Evolutionary conservation across 2,113 vertebrate genomes (phyloP).

Genomic region (Mugil cephalus): DNA sequence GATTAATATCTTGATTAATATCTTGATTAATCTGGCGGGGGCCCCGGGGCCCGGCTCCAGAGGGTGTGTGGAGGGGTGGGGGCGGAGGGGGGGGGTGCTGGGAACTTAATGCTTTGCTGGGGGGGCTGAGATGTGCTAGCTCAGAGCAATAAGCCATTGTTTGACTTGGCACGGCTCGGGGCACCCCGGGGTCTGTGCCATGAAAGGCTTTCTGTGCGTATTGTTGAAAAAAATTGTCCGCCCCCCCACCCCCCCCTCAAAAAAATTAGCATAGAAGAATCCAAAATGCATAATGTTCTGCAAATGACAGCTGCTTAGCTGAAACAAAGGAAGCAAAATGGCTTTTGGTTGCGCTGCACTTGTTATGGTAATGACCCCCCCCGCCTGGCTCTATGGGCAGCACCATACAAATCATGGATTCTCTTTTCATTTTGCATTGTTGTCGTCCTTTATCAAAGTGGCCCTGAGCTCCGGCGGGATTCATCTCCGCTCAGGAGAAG

Average conservation of each 20-base stretch:
- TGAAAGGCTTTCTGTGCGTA: constrained; percentile 97
- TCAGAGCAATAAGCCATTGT: constrained; percentile 93
- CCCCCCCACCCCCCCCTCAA: constrained; percentile 32
- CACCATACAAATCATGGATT: constrained; percentile 52
- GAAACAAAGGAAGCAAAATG: constrained; percentile 91
- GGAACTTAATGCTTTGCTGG: constrained; percentile 88
- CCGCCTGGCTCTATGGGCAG: constrained; percentile 4
- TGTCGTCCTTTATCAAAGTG: constrained; percentile 27
- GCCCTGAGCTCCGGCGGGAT: neutral
- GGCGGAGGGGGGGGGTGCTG: constrained; percentile 59
- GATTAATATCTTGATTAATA: constrained; percentile 94
- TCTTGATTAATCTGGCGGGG: constrained; percentile 89
- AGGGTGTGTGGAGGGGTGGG: neutral
- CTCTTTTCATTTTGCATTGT: constrained; percentile 22
- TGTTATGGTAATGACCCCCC: constrained; percentile 88
- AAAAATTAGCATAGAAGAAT: constrained; percentile 98
- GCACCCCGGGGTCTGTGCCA: constrained; percentile 91
- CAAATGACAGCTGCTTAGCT: constrained; percentile 97
- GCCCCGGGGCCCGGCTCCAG: constrained; percentile 82
- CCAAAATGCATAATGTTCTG: constrained; percentile 92
- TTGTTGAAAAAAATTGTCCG: constrained; percentile 87
- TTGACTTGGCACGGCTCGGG: constrained; percentile 90
- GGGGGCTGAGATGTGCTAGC: constrained; percentile 88
- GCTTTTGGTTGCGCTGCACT: constrained; percentile 86
- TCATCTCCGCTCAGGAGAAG: constrained; percentile 21